Evolutionary conservation across 2,113 vertebrate genomes (phyloP).

Genomic region (Tretioscincus oriximinensis): DNA sequence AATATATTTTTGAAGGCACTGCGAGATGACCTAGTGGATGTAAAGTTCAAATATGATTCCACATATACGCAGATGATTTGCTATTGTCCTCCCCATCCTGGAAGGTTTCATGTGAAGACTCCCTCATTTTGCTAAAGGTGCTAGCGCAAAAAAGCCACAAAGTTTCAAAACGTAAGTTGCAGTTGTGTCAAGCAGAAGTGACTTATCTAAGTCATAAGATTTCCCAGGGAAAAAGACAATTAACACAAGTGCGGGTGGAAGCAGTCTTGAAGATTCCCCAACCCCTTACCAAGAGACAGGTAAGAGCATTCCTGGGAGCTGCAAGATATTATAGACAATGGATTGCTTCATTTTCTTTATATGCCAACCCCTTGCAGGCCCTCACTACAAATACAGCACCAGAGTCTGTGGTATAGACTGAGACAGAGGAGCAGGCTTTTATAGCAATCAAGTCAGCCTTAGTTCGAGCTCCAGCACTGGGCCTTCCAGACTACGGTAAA

Average conservation of each 20-base stretch:
- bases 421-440: not conserved
- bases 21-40: not conserved
- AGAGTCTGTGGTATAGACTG: not conserved
- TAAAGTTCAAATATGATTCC: rapidly evolving
- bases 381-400: not conserved
- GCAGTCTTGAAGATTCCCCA: not conserved
- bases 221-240: not conserved
- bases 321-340: not conserved
- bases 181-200: not conserved
- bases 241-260: not conserved
- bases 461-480: not conserved
- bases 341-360: not conserved
- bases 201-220: not conserved
- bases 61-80: not conserved
- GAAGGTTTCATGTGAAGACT: not conserved
- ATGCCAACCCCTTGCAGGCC: not conserved
- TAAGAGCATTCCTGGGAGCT: not conserved
- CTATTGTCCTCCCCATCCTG: not conserved
- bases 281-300: not conserved
- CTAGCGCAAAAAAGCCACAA: not conserved
- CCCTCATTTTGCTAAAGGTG: not conserved
- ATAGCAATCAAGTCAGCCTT: not conserved
- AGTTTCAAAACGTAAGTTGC: not conserved
- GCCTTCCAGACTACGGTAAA: not conserved
- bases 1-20: not conserved